Base-by-base conservation (phyloP, 92 coral and sea anemone species). In the Metridium senile region DNA sequence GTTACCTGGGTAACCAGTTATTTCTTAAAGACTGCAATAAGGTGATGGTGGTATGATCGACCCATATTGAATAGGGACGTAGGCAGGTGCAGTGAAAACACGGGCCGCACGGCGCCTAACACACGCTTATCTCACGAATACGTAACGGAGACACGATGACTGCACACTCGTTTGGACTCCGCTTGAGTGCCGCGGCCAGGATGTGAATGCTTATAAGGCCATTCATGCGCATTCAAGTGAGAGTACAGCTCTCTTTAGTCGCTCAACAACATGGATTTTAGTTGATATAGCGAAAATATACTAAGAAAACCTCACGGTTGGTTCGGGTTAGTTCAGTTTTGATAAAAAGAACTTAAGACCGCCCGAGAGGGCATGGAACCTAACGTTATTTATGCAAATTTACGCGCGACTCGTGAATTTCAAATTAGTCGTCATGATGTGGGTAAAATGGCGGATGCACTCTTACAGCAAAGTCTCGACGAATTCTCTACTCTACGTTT, bases 381-480 rank as follows among this genome's bases (percentile, higher is more conserved):
- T 33, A 35, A 47, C 54, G 26, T 35, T 43, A 69, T 35, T 67
- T 81, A 86, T 86, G 86, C 71, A 74, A 86, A 86, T 86, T 75
- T 86, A 59, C 81, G 90, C 90, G 75, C 74, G 58, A 66, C 84
- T 70, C 80, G 76, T 79, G 77, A 79, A 79, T 79, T 74, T 74
- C 78, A 81, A 70, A 81, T 81, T 51, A 62, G 86, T 81, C 84
- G 90, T 49, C 90, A 86, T 78, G 82, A 74, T 82, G 81, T 69
- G 80, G 82, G 74, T 82, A 91, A 91, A 81, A 91, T 91, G 97
- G 97, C 93, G 83, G 97, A 89, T 56, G 77, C 82, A 7, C 77
- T 85, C 33, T 32, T 81, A 23, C 81, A 81, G 76, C 68, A 66
- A 49, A 74, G 77, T 43, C 58, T 54, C 56, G 59, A 64, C 70